A percentile compares a stretch with the other conserved stretches of the same genome.
Conservation (phyloP, 2,888 invertebrate genomes). For the Amitus sp. region DNA sequence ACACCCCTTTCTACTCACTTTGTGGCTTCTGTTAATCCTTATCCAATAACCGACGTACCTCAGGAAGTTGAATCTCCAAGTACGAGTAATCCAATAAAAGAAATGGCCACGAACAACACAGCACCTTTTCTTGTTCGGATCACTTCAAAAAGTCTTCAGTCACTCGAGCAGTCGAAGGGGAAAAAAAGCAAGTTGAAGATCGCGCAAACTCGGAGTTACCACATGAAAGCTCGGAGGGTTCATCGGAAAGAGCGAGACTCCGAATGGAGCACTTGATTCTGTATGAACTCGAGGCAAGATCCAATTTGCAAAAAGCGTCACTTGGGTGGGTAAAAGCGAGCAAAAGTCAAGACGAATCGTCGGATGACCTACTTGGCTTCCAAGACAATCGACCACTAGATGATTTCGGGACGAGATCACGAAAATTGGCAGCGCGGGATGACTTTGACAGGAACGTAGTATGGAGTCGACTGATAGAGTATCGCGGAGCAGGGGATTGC, state of each 20-base stretch:
- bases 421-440: conserved; percentile 41
- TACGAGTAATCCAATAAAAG: conserved; percentile 14
- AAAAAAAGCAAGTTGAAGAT: no score
- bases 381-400: conserved; percentile 8
- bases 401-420: conserved; percentile 26
- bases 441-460: conserved; percentile 54
- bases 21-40: no score
- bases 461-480: conserved; percentile 61
- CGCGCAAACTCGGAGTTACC: not conserved
- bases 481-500: conserved; percentile 59
- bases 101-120: conserved; percentile 26
- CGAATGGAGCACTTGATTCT: conserved; percentile 1
- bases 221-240: not conserved
- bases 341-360: not conserved
- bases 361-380: not conserved
- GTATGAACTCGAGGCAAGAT: conserved; percentile 1
- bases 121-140: conserved; percentile 21
- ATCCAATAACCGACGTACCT: conserved; percentile 16
- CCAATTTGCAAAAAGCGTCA: conserved; percentile 6
- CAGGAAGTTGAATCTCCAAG: conserved; percentile 10
- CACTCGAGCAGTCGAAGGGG: no score
- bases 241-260: not conserved
- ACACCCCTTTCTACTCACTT: no score
- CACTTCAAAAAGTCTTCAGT: conserved; percentile 1
- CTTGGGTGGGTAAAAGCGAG: no score